Percentiles rank a stretch among this genome's conserved stretches.
Evolutionary conservation across 2,113 vertebrate genomes (phyloP).

Genomic region (Lepisosteus oculatus): DNA sequence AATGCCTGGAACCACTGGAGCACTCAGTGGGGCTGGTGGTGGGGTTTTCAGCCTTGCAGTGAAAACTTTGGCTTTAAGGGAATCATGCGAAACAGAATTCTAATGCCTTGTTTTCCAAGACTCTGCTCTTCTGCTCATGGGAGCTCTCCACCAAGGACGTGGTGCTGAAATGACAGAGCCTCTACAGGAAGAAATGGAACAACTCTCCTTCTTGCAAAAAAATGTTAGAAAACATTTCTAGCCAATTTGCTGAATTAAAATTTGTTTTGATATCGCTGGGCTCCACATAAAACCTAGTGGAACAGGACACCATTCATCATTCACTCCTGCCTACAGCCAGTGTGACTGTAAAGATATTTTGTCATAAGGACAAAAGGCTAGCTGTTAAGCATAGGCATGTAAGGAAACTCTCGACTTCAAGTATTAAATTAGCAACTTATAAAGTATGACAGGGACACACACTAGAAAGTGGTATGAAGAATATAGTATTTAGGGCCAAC

Average conservation of each 20-base stretch:
- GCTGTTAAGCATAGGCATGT: background rate
- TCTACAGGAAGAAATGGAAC: background rate
- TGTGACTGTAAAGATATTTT: background rate
- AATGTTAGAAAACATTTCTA: background rate
- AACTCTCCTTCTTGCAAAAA: background rate
- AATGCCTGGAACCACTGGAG: no score
- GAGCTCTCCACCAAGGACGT: background rate
- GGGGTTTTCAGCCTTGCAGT: no score
- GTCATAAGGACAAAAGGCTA: conserved; percentile 2
- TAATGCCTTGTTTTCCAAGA: no score
- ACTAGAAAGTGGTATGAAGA: no score
- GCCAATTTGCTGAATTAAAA: conserved; percentile 15
- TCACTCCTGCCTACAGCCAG: background rate
- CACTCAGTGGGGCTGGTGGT: no score
- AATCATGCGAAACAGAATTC: no score
- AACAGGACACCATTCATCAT: conserved; percentile 2
- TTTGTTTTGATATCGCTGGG: conserved; percentile 19
- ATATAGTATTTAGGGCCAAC: no score
- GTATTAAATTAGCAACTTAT: conserved; percentile 3
- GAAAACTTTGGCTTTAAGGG: no score
- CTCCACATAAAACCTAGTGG: conserved; percentile 6
- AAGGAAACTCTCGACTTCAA: background rate
- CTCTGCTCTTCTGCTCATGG: background rate
- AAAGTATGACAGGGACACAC: background rate
- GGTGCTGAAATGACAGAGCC: background rate